Evolutionary conservation across 2,888 invertebrate species (phyloP).

Genomic region (Metellina segmentata): DNA sequence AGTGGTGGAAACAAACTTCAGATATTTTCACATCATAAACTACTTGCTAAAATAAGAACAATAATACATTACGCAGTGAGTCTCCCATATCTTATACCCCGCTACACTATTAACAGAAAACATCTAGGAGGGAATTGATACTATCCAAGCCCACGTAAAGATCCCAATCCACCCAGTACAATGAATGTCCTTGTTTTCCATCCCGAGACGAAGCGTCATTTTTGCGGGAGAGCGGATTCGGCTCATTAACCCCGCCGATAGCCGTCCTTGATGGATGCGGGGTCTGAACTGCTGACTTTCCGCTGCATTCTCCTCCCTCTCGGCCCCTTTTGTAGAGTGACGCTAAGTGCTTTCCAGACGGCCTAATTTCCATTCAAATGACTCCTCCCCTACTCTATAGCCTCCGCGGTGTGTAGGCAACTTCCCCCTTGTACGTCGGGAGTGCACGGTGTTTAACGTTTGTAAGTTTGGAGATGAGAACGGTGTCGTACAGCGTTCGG

Average conservation of each 20-base stretch:
- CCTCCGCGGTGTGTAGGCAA: constrained; percentile 6
- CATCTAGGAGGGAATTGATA: too few species aligned
- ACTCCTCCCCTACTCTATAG: background rate
- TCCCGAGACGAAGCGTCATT: too few species aligned
- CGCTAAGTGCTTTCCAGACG: constrained; percentile 44
- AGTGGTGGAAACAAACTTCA: too few species aligned
- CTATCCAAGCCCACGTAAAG: too few species aligned
- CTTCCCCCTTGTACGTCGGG: background rate
- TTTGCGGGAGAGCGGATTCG: background rate
- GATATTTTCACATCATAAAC: too few species aligned
- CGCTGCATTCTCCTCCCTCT: background rate
- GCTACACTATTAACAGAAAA: too few species aligned
- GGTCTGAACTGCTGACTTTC: background rate
- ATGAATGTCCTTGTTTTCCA: too few species aligned
- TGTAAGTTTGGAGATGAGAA: constrained; percentile 29
- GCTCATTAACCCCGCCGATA: constrained; percentile 15
- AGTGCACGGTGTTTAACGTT: constrained; percentile 32
- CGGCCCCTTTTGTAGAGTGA: constrained; percentile 10
- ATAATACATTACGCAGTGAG: too few species aligned
- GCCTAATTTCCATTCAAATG: constrained; percentile 53
- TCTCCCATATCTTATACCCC: too few species aligned
- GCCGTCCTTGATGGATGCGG: constrained; percentile 13
- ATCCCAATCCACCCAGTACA: too few species aligned
- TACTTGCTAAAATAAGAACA: too few species aligned
- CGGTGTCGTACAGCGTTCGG: background rate